These are phyloP conservation scores for Dendrolimus houi DNA, from an alignment of 2,888 invertebrate genomes.

Conservation along the genomic window DNA sequence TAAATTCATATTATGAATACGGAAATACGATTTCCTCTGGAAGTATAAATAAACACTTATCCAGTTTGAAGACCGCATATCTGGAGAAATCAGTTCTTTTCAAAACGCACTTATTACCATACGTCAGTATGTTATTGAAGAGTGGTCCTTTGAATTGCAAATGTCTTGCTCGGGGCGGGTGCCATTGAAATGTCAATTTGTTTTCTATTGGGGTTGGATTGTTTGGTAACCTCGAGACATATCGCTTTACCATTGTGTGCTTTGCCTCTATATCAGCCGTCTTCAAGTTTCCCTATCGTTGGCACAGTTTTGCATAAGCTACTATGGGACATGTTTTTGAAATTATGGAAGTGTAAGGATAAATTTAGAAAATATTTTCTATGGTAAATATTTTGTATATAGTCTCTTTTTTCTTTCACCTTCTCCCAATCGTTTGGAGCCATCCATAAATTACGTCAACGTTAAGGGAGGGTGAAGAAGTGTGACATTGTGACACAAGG, in stretches of 20 bases:
- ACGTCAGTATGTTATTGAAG: conserved; percentile 63
- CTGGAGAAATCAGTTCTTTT: conserved; percentile 59
- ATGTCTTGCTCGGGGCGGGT: conserved; percentile 53
- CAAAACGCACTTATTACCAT: conserved; percentile 64
- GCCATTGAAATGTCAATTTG: conserved; percentile 74
- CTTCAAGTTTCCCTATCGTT: no score
- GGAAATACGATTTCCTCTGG: background rate
- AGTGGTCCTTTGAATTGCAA: conserved; percentile 72
- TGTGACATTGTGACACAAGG: no score
- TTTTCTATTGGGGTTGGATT: conserved; percentile 62
- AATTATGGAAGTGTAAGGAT: no score
- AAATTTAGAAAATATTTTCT: no score
- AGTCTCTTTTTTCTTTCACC: no score
- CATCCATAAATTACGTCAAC: no score
- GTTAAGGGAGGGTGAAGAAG: no score
- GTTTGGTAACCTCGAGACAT: conserved; percentile 22
- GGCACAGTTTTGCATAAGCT: no score
- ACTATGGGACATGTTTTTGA: no score
- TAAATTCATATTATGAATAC: background rate
- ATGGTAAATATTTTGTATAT: no score
- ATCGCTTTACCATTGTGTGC: conserved; percentile 39
- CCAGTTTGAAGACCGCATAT: conserved; percentile 24
- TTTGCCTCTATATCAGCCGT: conserved; percentile 5
- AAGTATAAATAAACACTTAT: conserved; percentile 7
- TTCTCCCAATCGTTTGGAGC: no score